Percentiles rank a stretch among this genome's conserved stretches.
These are phyloP conservation scores for Acrossocheilus wenchowensis DNA, from an alignment of 2,797 vertebrate genomes.

Conservation along the genomic window DNA sequence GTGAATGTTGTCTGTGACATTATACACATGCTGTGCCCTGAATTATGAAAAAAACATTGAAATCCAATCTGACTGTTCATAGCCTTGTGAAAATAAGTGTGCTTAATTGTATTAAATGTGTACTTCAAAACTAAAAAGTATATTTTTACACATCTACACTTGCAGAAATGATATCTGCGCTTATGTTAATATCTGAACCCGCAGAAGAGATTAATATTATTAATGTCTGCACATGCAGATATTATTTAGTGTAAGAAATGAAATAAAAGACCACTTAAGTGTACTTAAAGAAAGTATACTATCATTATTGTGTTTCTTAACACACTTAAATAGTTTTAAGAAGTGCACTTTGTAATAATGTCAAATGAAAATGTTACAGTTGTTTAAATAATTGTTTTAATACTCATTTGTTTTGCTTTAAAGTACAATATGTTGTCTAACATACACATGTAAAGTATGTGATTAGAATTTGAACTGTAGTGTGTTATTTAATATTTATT, in stretches of 20 bases:
- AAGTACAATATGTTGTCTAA: neutral
- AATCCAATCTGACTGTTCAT: neutral
- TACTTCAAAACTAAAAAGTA: neutral
- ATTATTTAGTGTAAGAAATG: neutral
- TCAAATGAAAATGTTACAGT: neutral
- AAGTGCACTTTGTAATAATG: neutral
- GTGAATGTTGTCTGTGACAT: neutral
- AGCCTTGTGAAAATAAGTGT: neutral
- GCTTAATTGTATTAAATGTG: conserved; percentile 20
- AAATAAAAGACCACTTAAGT: neutral
- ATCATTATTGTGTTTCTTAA: neutral
- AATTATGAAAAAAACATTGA: neutral
- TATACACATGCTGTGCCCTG: neutral
- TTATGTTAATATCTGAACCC: neutral
- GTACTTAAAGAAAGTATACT: neutral
- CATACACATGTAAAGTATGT: neutral
- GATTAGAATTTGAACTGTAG: neutral
- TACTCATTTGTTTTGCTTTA: neutral
- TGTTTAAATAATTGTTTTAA: neutral
- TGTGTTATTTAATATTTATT: neutral
- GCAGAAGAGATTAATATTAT: neutral
- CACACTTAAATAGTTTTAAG: neutral
- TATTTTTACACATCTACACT: neutral
- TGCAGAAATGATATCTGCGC: neutral
- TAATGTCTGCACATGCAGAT: neutral